phyloP scores from a whole-genome alignment of 2,113 vertebrate species.

The Recurvirostra avosetta region DNA sequence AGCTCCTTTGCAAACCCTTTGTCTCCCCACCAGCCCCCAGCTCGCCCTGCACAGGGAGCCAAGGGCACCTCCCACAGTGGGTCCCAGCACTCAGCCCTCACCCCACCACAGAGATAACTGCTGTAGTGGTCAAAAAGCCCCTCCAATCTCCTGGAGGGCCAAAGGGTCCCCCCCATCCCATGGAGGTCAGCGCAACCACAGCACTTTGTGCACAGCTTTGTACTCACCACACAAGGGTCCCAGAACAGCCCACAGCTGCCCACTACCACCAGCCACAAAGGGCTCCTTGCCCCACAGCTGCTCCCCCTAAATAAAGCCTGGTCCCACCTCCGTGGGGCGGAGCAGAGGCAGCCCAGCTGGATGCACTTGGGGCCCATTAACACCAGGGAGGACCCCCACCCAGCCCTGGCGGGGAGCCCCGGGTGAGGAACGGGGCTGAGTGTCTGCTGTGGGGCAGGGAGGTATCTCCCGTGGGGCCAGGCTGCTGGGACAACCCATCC shows the following conservation, averaged over 20 bases:
- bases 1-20: too few species aligned
- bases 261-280: accelerated
- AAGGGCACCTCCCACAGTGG: not conserved
- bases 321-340: not conserved
- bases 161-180: too few species aligned
- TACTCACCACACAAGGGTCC: accelerated
- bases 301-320: not conserved
- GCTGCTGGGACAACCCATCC: not conserved
- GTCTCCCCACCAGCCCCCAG: too few species aligned
- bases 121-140: accelerated
- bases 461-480: accelerated
- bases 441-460: not conserved
- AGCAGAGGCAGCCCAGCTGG: not conserved
- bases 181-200: accelerated
- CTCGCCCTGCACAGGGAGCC: accelerated
- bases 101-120: not conserved
- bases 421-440: too few species aligned
- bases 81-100: not conserved
- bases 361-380: not conserved
- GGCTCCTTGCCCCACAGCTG: accelerated
- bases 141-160: accelerated
- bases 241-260: accelerated
- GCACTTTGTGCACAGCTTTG: accelerated
- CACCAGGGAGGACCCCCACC: too few species aligned
- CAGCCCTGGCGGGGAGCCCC: not conserved